Percentiles rank a stretch among this genome's conserved stretches.
phyloP scores from a whole-genome alignment of 2,113 vertebrate species.

The Phocoena sinus region DNA sequence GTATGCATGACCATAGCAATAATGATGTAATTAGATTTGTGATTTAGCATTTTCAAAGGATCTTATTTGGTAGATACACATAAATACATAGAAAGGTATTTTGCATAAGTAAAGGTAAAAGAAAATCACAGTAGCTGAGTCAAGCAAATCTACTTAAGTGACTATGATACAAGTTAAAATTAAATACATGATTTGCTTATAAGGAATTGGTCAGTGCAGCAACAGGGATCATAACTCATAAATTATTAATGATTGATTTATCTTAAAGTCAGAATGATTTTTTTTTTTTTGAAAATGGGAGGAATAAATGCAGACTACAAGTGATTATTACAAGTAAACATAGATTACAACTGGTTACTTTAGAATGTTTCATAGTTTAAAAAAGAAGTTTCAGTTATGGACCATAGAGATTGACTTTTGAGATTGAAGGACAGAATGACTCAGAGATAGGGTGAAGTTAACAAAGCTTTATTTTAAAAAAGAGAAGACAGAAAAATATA shows the following conservation, averaged over 20 bases:
- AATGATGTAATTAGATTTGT: neutral
- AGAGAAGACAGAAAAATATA: neutral
- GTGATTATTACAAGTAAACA: neutral
- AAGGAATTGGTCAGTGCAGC: neutral
- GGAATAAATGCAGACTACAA: neutral
- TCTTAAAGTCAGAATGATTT: neutral
- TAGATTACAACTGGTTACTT: neutral
- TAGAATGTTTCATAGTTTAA: neutral
- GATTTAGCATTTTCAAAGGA: constrained; percentile 17
- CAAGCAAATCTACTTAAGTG: neutral
- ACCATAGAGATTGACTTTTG: neutral
- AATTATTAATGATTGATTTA: neutral
- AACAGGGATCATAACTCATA: neutral
- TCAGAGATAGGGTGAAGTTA: neutral
- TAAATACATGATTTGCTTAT: neutral
- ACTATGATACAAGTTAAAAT: neutral
- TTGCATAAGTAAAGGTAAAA: neutral
- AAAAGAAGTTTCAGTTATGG: neutral
- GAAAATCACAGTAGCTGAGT: neutral
- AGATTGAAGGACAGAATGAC: neutral
- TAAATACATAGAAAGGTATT: neutral
- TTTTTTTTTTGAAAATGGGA: neutral
- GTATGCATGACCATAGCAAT: neutral
- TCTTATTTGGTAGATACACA: neutral
- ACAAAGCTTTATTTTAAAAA: neutral